phyloP scores from a whole-genome alignment of 2,888 invertebrate genomes.

The Ypsolopha sequella region DNA sequence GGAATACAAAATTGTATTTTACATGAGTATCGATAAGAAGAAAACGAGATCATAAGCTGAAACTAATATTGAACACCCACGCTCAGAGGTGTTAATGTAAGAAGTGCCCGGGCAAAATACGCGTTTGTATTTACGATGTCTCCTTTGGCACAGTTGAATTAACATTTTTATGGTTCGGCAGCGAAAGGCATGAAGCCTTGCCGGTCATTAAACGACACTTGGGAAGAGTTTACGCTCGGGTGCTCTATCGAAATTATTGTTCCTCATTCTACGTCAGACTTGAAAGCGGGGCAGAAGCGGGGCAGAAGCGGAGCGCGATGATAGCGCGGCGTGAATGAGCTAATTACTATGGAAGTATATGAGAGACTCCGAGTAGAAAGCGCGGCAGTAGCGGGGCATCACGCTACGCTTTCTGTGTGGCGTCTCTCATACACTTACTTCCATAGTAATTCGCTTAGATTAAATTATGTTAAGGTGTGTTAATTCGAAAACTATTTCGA shows the following conservation, averaged over 20 bases:
- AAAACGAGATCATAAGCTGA: background rate
- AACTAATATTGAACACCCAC: background rate
- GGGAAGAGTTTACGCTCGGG: conserved; percentile 23
- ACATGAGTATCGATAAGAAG: too few species aligned
- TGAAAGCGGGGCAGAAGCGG: too few species aligned
- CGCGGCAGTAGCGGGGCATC: too few species aligned
- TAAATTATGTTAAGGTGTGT: too few species aligned
- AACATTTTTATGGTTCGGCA: conserved; percentile 48
- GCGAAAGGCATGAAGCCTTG: conserved; percentile 34
- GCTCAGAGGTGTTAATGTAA: background rate
- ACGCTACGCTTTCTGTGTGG: too few species aligned
- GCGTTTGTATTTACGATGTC: conserved; percentile 35
- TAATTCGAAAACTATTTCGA: too few species aligned
- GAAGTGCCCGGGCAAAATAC: conserved; percentile 2
- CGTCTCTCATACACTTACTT: too few species aligned
- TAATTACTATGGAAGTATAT: too few species aligned
- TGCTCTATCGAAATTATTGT: conserved; percentile 25
- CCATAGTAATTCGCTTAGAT: too few species aligned
- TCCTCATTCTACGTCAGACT: conserved; percentile 20
- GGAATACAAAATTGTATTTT: background rate
- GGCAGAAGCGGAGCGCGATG: too few species aligned
- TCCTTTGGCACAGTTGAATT: conserved; percentile 34
- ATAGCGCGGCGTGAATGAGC: too few species aligned
- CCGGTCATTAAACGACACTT: conserved; percentile 35
- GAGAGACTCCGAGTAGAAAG: too few species aligned